phyloP scores from a whole-genome alignment of 2,797 vertebrate species.

The Bradypodion ventrale region DNA sequence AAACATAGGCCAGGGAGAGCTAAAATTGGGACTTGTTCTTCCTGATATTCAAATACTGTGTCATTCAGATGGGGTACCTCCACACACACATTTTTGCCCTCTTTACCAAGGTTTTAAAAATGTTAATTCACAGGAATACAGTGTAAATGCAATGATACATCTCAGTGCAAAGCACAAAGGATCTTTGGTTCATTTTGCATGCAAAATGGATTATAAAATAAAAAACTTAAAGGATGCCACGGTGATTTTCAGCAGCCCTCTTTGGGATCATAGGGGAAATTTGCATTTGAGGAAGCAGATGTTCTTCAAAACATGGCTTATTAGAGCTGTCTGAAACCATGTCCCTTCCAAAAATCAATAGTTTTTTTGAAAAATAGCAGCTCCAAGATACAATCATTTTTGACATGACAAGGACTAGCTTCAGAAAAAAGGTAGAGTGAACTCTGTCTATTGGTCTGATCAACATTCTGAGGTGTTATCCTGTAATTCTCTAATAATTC shows the following conservation, averaged over 20 bases:
- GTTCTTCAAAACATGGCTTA: not conserved
- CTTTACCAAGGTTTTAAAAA: not conserved
- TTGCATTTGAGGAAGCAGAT: not conserved
- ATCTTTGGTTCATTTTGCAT: not conserved
- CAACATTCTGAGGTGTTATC: not conserved
- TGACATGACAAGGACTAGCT: not conserved
- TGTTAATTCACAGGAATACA: not conserved
- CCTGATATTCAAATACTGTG: not conserved
- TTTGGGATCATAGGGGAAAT: not conserved
- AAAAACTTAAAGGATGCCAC: too few species aligned
- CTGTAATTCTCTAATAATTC: not conserved
- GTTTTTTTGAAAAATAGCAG: not conserved
- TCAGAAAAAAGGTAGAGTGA: not conserved
- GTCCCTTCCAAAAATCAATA: not conserved
- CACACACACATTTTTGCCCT: not conserved
- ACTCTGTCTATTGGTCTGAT: not conserved
- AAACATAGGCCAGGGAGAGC: not conserved
- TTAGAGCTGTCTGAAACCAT: not conserved
- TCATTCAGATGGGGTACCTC: not conserved
- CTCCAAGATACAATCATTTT: not conserved
- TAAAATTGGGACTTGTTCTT: not conserved
- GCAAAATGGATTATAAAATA: not conserved
- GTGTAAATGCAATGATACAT: not conserved
- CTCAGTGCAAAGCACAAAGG: not conserved
- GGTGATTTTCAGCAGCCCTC: slow-evolving; percentile 20